A percentile compares a stretch with the other conserved stretches of the same genome.
These are phyloP conservation scores for Drosophila bocki DNA, from an alignment of 1,140 invertebrate species.

Conservation along the genomic window DNA sequence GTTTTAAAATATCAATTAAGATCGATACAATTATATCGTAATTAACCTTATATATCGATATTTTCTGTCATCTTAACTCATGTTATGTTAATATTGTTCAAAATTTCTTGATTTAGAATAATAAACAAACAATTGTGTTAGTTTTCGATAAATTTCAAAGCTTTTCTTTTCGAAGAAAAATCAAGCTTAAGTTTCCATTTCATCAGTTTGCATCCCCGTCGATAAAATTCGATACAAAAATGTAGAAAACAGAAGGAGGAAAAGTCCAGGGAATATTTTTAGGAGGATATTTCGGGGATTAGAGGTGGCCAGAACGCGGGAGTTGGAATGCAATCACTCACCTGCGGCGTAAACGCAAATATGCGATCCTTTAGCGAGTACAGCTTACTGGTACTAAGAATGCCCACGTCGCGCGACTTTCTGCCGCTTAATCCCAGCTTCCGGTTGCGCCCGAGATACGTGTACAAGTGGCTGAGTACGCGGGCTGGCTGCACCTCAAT, in stretches of 20 bases:
- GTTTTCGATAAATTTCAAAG: not conserved
- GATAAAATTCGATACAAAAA: constrained; percentile 4
- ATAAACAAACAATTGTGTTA: not conserved
- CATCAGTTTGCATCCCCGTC: constrained; percentile 11
- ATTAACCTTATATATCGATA: too few relatives aligned
- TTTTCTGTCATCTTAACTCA: too few relatives aligned
- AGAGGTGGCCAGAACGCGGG: constrained; percentile 5
- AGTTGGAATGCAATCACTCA: constrained; percentile 85
- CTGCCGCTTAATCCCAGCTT: constrained; percentile 97
- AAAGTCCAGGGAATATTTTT: constrained; percentile 13
- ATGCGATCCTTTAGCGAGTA: constrained; percentile 98
- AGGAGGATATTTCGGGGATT: constrained; percentile 4
- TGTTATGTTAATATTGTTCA: too few relatives aligned
- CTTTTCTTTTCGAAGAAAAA: not conserved
- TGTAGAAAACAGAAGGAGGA: constrained; percentile 8
- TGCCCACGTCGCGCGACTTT: constrained; percentile 97
- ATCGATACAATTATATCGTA: too few relatives aligned
- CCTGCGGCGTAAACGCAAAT: constrained; percentile 99
- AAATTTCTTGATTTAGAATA: too few relatives aligned
- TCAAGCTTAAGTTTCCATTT: not conserved
- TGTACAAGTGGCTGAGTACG: constrained; percentile 97
- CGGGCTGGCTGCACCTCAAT: constrained; percentile 98
- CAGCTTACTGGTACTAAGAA: constrained; percentile 99
- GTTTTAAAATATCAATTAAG: too few relatives aligned
- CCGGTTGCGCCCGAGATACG: constrained; percentile 96